Percentiles rank a stretch among this genome's conserved stretches.
Conservation (phyloP, 2,797 vertebrate species). For the Lepus oiostolus region DNA sequence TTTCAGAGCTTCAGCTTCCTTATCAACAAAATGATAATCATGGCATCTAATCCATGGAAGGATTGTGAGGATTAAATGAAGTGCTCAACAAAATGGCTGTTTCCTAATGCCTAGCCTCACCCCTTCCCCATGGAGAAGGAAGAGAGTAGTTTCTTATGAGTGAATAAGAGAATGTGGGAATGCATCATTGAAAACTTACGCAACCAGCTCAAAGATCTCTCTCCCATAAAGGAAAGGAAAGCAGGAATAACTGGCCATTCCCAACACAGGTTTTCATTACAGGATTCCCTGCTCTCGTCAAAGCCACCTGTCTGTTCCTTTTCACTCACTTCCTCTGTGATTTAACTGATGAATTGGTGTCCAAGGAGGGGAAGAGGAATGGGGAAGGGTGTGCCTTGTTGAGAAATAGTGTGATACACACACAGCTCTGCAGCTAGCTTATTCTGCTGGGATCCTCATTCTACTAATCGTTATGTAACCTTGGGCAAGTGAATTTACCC, state of each 20-base stretch:
- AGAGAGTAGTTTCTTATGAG: background rate
- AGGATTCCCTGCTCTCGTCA: background rate
- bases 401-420: background rate
- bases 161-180: background rate
- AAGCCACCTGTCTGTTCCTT: background rate
- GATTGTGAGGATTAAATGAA: background rate
- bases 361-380: background rate
- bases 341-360: background rate
- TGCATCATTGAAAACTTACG: background rate
- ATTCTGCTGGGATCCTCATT: background rate
- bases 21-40: background rate
- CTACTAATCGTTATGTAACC: background rate
- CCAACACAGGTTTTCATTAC: background rate
- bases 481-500: background rate
- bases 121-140: background rate
- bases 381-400: background rate
- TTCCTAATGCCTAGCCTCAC: background rate
- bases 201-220: background rate
- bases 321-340: background rate
- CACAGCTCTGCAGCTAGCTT: background rate
- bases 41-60: background rate
- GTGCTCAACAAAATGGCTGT: background rate
- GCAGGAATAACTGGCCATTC: background rate
- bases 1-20: background rate
- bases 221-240: background rate